A percentile compares a stretch with the other conserved stretches of the same genome.
Conservation (phyloP, 1,140 invertebrate species). For the Lepeophtheirus salmonis region DNA sequence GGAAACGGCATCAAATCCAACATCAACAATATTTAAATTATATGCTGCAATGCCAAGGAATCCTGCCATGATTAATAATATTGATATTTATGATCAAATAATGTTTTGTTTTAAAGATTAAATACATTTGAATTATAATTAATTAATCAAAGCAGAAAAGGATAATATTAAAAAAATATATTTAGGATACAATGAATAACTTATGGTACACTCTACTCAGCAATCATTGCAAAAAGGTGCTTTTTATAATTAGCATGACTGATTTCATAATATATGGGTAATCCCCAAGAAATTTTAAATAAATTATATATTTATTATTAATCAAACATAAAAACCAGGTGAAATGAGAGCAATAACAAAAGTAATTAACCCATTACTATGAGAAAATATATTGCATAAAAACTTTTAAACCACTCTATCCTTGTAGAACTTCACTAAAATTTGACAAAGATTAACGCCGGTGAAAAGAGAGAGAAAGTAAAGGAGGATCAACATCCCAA, state of each 20-base stretch:
- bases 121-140: too few species aligned
- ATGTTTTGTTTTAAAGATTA: too few species aligned
- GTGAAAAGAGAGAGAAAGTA: conserved; percentile 54
- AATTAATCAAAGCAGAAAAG: too few species aligned
- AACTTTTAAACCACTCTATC: conserved; percentile 38
- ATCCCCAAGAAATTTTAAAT: too few species aligned
- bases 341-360: background rate
- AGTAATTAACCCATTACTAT: background rate
- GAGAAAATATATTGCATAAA: background rate
- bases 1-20: background rate
- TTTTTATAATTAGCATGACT: too few species aligned
- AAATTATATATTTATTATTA: background rate
- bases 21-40: background rate
- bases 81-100: too few species aligned
- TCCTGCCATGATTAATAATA: background rate
- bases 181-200: too few species aligned
- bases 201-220: too few species aligned
- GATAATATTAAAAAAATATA: too few species aligned
- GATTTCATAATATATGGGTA: too few species aligned
- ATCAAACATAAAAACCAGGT: background rate
- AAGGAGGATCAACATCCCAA: conserved; percentile 53
- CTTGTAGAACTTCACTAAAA: conserved; percentile 58
- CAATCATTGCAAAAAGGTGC: too few species aligned
- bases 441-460: conserved; percentile 43
- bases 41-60: background rate